Base-by-base conservation (phyloP, 2,888 invertebrate genomes). In the Lasioglossum pauxillum region DNA sequence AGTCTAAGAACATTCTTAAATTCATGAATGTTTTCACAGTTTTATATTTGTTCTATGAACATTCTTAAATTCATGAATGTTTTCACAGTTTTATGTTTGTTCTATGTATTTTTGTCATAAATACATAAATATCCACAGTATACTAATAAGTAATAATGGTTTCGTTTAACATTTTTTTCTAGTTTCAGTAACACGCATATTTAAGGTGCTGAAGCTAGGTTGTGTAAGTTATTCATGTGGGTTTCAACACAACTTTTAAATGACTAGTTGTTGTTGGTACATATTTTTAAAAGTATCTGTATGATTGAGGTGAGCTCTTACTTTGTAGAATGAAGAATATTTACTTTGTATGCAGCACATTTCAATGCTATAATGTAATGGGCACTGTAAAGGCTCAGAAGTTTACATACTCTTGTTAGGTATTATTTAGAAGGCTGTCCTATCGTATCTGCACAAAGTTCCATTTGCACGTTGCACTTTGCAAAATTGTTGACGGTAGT, bases 401-500 rank as follows among this genome's bases (percentile, higher is more conserved):
- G 19, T 69, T 69, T 69, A 23, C 19, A 31, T 67, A 35, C 35
- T 31, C 2, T 8, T 12, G 67, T 67, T 31, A 3, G 31, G 27
- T 64, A 31, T 64, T 64, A 64, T 64, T 64, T 31, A 41, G 38
- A 2, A 53, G 53, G 8, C 5, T 46, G 27, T 27, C 10, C 16
- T 23, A 57, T 60, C 49, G 53, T 19, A 71, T 79, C 60, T 71
- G 72, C 75, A 35, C 73, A 53, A 78, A 78, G 69, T 49, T 72
- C 46, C 79, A 75, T 82, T 78, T 72, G 31, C 76, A 69, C 75
- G 75, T 71, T 73, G 81, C 80, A 75, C 75, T 64, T 31, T 67
- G 60, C 44, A 67, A 83, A 75, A 83, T 78, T 83, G 81, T 82
- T 77, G 75, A 83, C 75, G 78, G 78, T 82, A 73, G 64, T 79